Conservation (phyloP, 37 sponge, comb jelly and placozoan species). For the Mnemiopsis leidyi region DNA sequence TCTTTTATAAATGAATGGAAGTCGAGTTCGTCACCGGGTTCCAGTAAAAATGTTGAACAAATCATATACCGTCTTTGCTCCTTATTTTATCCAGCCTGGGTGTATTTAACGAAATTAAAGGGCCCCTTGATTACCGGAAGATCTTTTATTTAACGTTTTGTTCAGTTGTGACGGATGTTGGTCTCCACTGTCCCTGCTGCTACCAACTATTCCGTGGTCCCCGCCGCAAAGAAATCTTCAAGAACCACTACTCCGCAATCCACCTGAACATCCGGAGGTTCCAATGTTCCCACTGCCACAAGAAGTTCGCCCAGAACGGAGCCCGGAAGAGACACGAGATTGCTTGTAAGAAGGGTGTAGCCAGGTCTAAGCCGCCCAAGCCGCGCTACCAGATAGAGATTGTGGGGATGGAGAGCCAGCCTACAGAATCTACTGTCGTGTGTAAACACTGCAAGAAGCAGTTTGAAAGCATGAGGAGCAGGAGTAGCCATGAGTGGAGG, state of each 20-base stretch:
- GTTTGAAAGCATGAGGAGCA: neutral
- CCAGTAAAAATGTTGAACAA: no score
- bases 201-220: neutral
- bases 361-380: no score
- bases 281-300: neutral
- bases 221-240: neutral
- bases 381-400: neutral
- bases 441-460: neutral
- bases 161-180: neutral
- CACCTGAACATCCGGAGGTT: neutral
- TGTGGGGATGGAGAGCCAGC: neutral
- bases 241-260: neutral
- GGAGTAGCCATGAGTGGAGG: conserved; percentile 7
- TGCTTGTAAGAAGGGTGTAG: neutral
- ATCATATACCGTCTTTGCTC: no score
- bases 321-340: neutral
- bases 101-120: no score
- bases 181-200: neutral
- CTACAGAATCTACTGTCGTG: neutral
- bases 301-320: neutral
- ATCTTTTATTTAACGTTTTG: no score
- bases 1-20: no score
- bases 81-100: no score
- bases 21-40: no score
- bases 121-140: no score